Evolutionary conservation across 2,797 vertebrate species (phyloP).

Genomic region (Chrysocyon brachyurus): DNA sequence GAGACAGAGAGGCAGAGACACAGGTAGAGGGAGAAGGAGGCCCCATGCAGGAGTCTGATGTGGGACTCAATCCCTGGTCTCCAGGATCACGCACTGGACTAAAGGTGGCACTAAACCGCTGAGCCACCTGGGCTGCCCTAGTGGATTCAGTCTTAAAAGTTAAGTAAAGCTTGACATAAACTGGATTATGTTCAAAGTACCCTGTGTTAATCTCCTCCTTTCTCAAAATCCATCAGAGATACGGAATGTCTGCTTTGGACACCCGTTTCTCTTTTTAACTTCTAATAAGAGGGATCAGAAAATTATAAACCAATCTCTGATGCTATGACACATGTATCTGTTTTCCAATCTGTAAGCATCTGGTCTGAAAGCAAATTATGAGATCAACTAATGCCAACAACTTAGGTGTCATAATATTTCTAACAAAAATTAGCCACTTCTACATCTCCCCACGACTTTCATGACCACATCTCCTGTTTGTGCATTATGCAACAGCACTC

Average conservation of each 20-base stretch:
- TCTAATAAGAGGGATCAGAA: conserved; percentile 30
- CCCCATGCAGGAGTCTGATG: no score
- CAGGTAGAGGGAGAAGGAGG: no score
- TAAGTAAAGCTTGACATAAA: not conserved
- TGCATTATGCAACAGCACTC: not conserved
- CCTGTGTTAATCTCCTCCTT: not conserved
- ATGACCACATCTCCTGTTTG: not conserved
- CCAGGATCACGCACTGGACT: no score
- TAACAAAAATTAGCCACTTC: not conserved
- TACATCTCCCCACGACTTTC: not conserved
- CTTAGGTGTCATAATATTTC: not conserved
- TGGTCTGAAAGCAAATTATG: conserved; percentile 9
- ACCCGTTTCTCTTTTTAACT: not conserved
- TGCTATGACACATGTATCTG: not conserved
- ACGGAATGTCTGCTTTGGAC: not conserved
- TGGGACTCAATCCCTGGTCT: no score
- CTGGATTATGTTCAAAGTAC: not conserved
- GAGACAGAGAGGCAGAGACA: no score
- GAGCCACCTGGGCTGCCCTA: no score
- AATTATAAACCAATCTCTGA: conserved; percentile 31
- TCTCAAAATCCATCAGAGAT: conserved; percentile 31
- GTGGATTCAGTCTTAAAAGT: not conserved
- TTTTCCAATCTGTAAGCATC: not conserved
- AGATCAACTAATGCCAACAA: conserved; percentile 1
- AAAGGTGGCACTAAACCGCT: no score